Evolutionary conservation across 2,888 invertebrate species (phyloP).

Genomic region (Ormyrus nitidulus): DNA sequence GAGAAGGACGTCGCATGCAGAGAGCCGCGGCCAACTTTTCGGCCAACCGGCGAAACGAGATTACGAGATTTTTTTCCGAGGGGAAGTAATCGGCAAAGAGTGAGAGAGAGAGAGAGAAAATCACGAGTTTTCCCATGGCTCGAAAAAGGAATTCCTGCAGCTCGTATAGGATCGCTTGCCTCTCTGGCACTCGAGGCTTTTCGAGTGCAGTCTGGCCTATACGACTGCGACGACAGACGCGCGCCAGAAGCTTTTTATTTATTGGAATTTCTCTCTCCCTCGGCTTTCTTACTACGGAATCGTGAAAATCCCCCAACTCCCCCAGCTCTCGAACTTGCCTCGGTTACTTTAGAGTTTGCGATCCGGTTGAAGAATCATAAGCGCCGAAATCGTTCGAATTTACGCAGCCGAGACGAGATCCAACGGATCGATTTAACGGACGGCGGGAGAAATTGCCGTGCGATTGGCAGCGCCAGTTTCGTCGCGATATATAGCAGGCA

Average conservation of each 20-base stretch:
- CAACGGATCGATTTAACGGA: too few relatives aligned
- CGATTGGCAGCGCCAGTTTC: too few relatives aligned
- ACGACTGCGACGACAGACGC: slow-evolving; percentile 25
- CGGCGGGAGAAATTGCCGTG: too few relatives aligned
- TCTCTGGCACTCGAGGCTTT: not conserved
- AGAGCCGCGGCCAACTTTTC: not conserved
- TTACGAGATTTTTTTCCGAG: too few relatives aligned
- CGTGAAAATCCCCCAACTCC: too few relatives aligned
- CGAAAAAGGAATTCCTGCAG: slow-evolving; percentile 42
- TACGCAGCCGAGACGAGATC: too few relatives aligned
- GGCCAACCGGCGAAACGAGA: slow-evolving; percentile 11
- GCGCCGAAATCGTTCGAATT: too few relatives aligned
- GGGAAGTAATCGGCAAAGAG: too few relatives aligned
- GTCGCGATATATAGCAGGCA: not conserved
- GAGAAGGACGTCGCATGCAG: too few relatives aligned
- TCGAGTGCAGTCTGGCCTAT: slow-evolving; percentile 10
- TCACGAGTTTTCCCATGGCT: not conserved
- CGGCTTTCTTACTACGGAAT: not conserved
- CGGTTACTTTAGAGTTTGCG: too few relatives aligned
- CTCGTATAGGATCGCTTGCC: not conserved
- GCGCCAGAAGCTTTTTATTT: slow-evolving; percentile 43
- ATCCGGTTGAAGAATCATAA: too few relatives aligned
- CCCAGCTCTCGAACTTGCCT: too few relatives aligned
- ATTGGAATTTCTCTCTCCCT: slow-evolving; percentile 37
- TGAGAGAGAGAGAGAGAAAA: not conserved